A percentile compares a stretch with the other conserved stretches of the same genome.
These are phyloP conservation scores for Calameuta pallipes DNA, from an alignment of 2,888 invertebrate species.

Conservation along the genomic window DNA sequence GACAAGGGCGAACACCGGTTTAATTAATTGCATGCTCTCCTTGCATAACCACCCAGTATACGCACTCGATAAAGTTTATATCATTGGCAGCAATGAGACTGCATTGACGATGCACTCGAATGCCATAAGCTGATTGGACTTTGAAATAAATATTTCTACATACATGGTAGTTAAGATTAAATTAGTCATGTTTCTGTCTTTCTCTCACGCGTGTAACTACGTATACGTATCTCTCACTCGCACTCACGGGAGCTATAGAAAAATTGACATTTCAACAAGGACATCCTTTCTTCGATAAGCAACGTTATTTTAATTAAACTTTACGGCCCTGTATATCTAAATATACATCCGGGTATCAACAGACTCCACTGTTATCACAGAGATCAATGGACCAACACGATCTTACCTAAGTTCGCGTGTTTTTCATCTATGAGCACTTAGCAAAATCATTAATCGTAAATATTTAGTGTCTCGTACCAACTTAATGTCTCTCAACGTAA, in stretches of 20 bases:
- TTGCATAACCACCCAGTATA: background rate
- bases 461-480: background rate
- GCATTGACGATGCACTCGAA: background rate
- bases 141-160: background rate
- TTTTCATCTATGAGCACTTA: background rate
- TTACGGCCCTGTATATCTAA: background rate
- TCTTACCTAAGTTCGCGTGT: background rate
- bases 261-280: background rate
- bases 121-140: background rate
- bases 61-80: background rate
- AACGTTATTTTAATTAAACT: background rate
- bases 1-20: slow-evolving; percentile 52
- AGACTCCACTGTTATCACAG: background rate
- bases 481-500: background rate
- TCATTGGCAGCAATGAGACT: background rate
- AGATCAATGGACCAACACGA: background rate
- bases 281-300: background rate
- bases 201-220: background rate
- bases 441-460: background rate
- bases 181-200: no score
- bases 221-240: background rate
- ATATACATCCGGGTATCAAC: background rate
- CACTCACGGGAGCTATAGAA: background rate
- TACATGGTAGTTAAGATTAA: background rate
- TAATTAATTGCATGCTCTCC: slow-evolving; percentile 50